Base-by-base conservation (phyloP, 2,113 vertebrate genomes). In the Stigmatopora argus region DNA sequence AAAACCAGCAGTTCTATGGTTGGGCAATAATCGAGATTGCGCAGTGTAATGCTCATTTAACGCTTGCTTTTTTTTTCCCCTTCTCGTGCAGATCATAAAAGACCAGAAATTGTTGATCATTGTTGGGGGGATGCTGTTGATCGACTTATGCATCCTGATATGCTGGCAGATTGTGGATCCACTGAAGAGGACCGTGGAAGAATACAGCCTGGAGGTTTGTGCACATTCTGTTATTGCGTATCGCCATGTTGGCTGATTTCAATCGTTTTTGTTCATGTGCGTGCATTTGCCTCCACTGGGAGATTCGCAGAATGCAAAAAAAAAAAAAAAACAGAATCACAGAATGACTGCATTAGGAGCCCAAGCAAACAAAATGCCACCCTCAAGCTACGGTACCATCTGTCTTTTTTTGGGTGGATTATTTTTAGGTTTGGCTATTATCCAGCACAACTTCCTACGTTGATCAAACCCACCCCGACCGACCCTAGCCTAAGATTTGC, bases 81-180 rank as follows among this genome's bases (percentile, higher is more conserved):
- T 18, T 76, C 72, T 73, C 81, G 26, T 87, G 69, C 90, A 99
- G 97, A 99, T 99, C 88, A 99, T 99, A 88, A 99, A 99, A 90
- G 96, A 99, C 91, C 97, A 99, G 90, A 99, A 99, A 86, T 87
- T 99, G 88, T 88, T 99, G 75, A 94, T 97, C 82, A 99, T 99
- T 41, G 97, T 99, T 49, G 97, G 97, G 55, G 96, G 96, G 86
- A 99, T 99, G 97, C 90, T 99, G 84, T 91, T 99, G 66, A 98
- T 99, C 78, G 97, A 99, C 91, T 90, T 99, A 71, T 98, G 96
- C 90, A 99, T 99, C 89, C 90, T 99, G 80, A 98, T 98, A 89
- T 98, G 94, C 92, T 99, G 97, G 97, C 97, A 99, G 90, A 93
- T 97, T 57, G 95, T 99, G 80, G 96, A 99, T 85, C 97, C 97